These are phyloP conservation scores for Mythimna lalbum DNA, from an alignment of 2,888 invertebrate species.

Conservation along the genomic window DNA sequence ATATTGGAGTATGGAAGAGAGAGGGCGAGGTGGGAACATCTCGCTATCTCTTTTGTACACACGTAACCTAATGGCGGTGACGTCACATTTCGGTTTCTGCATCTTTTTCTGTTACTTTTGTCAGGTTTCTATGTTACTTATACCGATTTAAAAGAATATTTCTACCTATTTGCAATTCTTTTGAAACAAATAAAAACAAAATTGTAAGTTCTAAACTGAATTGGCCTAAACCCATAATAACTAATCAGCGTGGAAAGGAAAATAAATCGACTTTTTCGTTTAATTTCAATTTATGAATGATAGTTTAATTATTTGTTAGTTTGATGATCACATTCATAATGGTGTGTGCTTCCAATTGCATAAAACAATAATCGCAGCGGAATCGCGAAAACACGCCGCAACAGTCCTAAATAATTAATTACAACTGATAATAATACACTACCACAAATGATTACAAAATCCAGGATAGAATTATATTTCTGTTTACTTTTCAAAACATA, in stretches of 20 bases:
- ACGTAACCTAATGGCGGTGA: too few species aligned
- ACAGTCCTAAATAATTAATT: slow-evolving; percentile 10
- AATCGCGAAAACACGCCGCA: not conserved
- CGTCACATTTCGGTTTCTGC: too few species aligned
- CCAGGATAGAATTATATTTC: slow-evolving; percentile 5
- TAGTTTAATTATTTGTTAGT: slow-evolving; percentile 5
- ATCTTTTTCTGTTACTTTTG: too few species aligned
- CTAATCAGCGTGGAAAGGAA: not conserved
- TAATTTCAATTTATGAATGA: not conserved
- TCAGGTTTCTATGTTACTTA: too few species aligned
- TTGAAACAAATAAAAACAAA: too few species aligned
- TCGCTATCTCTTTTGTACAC: too few species aligned
- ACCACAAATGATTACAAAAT: slow-evolving; percentile 7
- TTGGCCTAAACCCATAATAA: not conserved
- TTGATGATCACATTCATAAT: not conserved
- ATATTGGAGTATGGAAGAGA: too few species aligned
- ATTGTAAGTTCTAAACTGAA: not conserved
- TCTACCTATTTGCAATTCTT: too few species aligned
- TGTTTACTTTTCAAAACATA: slow-evolving; percentile 21
- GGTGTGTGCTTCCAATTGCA: not conserved
- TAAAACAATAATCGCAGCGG: not conserved
- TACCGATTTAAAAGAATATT: too few species aligned
- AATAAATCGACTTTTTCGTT: not conserved
- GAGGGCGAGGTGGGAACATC: too few species aligned
- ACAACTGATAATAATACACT: slow-evolving; percentile 1